phyloP scores from a whole-genome alignment of 2,113 vertebrate genomes.

The Notothenia coriiceps region DNA sequence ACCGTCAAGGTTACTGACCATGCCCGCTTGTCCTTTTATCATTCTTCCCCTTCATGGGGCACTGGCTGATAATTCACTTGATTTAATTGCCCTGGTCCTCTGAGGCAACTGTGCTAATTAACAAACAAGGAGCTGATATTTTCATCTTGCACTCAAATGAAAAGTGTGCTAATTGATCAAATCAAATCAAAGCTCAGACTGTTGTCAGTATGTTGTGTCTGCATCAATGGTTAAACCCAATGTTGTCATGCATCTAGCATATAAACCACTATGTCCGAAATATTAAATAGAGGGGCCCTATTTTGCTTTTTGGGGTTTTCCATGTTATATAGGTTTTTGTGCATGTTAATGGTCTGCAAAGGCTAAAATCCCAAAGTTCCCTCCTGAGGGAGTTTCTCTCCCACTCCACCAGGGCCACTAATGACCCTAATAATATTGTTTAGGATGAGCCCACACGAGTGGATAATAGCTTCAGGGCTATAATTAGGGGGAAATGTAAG shows the following conservation, averaged over 20 bases:
- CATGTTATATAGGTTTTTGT: too few relatives aligned
- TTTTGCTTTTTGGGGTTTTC: too few relatives aligned
- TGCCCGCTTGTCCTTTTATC: constrained; percentile 16
- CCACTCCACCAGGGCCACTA: not conserved
- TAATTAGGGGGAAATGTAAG: not conserved
- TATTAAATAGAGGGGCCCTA: too few relatives aligned
- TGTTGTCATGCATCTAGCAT: not conserved
- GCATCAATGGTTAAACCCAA: not conserved
- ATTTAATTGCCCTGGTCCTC: constrained; percentile 67
- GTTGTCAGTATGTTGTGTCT: constrained; percentile 12
- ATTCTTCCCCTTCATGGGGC: constrained; percentile 37
- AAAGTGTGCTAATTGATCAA: constrained; percentile 59
- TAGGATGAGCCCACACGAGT: not conserved
- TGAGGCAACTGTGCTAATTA: constrained; percentile 71
- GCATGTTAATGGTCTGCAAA: too few relatives aligned
- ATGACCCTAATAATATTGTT: not conserved
- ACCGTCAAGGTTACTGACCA: constrained; percentile 30
- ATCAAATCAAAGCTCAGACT: constrained; percentile 33
- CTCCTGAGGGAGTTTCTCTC: too few relatives aligned
- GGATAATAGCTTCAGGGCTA: not conserved
- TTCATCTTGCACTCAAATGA: constrained; percentile 62
- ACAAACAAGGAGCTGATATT: constrained; percentile 63
- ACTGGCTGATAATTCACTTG: constrained; percentile 74
- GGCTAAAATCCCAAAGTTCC: too few relatives aligned
- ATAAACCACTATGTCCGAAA: too few relatives aligned